phyloP scores from a whole-genome alignment of 2,113 vertebrate species.

The Penelope pileata region DNA sequence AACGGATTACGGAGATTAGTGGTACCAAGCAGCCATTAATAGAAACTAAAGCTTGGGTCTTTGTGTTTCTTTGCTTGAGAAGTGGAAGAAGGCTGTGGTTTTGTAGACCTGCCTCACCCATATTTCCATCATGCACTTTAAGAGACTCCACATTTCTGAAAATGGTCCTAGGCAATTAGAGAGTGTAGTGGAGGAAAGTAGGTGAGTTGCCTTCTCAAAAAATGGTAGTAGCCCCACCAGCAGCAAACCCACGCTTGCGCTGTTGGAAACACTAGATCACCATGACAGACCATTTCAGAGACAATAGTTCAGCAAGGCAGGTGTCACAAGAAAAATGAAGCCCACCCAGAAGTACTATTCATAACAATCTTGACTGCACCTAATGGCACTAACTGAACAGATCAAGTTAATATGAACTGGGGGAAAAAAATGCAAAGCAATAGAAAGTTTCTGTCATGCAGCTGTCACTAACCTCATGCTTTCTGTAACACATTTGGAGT shows the following conservation, averaged over 20 bases:
- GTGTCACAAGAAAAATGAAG: background rate
- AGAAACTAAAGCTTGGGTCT: background rate
- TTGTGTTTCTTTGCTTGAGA: background rate
- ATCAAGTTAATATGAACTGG: background rate
- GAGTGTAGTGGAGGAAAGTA: background rate
- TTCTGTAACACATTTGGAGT: background rate
- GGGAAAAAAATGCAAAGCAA: background rate
- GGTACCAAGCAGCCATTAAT: background rate
- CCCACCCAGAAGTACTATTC: background rate
- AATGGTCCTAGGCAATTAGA: background rate
- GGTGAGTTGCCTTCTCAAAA: background rate
- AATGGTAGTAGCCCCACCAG: background rate
- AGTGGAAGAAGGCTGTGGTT: background rate
- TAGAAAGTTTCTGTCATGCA: background rate
- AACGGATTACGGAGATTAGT: too few species aligned
- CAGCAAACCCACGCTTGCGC: too few species aligned
- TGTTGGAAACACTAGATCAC: background rate
- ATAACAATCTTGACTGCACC: background rate
- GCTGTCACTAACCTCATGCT: background rate
- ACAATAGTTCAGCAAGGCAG: background rate
- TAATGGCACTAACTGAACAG: background rate
- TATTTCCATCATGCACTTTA: background rate
- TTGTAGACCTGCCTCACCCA: too few species aligned
- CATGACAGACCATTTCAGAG: background rate
- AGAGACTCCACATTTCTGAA: background rate